Evolutionary conservation across 2,113 vertebrate species (phyloP).

Genomic region (Oxyura jamaicensis): DNA sequence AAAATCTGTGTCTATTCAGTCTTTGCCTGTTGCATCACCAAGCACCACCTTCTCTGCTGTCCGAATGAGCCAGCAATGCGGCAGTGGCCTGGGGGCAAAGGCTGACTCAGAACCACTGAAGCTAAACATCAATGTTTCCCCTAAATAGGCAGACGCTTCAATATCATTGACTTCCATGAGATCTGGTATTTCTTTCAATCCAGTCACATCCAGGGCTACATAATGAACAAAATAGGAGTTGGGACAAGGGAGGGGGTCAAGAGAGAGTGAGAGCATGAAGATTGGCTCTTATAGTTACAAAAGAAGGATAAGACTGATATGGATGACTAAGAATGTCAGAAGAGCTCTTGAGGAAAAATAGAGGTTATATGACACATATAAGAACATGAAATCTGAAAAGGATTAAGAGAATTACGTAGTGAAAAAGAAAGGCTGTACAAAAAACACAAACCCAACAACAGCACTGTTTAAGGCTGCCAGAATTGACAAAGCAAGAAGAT

Average conservation of each 20-base stretch:
- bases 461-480: neutral
- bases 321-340: constrained; percentile 40
- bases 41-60: constrained; percentile 38
- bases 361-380: constrained; percentile 16
- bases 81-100: constrained; percentile 54
- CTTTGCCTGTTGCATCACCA: constrained; percentile 55
- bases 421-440: constrained; percentile 13
- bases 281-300: neutral
- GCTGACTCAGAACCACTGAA: constrained; percentile 68
- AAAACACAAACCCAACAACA: neutral
- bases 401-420: constrained; percentile 53
- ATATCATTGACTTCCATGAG: constrained; percentile 51
- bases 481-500: neutral
- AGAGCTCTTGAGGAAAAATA: constrained; percentile 17
- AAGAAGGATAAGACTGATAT: neutral
- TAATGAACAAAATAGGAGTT: constrained; percentile 12
- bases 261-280: neutral
- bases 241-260: neutral
- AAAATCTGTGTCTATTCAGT: neutral
- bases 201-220: neutral
- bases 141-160: constrained; percentile 58
- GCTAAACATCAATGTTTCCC: constrained; percentile 61
- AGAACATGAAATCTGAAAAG: constrained; percentile 26
- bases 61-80: constrained; percentile 46
- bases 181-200: constrained; percentile 47